Evolutionary conservation across 2,888 invertebrate genomes (phyloP).

Genomic region (Tachina lurida): DNA sequence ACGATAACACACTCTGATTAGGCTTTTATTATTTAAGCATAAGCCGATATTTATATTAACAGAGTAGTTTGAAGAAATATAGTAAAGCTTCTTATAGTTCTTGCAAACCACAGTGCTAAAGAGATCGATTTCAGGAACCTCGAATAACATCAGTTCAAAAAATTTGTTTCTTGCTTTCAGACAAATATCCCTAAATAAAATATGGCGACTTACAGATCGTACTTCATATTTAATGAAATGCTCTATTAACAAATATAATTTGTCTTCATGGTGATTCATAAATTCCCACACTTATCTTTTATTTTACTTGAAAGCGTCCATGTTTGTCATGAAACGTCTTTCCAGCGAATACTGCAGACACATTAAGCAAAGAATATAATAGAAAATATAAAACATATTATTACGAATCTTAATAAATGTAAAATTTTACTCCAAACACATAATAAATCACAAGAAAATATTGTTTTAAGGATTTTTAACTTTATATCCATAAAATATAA

Average conservation of each 20-base stretch:
- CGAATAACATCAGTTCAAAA: too few species aligned
- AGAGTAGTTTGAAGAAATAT: too few species aligned
- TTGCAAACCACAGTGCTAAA: too few species aligned
- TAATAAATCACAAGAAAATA: constrained; percentile 72
- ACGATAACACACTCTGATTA: too few species aligned
- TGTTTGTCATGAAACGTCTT: background rate
- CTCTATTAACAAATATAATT: constrained; percentile 52
- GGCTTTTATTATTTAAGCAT: too few species aligned
- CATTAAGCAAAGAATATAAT: constrained; percentile 11
- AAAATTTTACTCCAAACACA: constrained; percentile 71
- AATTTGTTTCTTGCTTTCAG: too few species aligned
- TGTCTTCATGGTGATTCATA: constrained; percentile 67
- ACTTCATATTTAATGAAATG: background rate
- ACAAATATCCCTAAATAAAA: too few species aligned
- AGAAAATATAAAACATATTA: constrained; percentile 19
- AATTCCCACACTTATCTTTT: constrained; percentile 31
- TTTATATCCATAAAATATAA: constrained; percentile 59
- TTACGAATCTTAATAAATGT: constrained; percentile 63
- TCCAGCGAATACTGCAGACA: background rate
- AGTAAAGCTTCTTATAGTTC: too few species aligned
- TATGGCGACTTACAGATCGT: too few species aligned
- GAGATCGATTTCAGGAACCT: too few species aligned
- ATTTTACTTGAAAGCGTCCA: background rate
- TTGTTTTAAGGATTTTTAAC: constrained; percentile 66
- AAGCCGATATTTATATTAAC: too few species aligned